Conservation (phyloP, 1,140 invertebrate species). For the Ectropis grisescens region DNA sequence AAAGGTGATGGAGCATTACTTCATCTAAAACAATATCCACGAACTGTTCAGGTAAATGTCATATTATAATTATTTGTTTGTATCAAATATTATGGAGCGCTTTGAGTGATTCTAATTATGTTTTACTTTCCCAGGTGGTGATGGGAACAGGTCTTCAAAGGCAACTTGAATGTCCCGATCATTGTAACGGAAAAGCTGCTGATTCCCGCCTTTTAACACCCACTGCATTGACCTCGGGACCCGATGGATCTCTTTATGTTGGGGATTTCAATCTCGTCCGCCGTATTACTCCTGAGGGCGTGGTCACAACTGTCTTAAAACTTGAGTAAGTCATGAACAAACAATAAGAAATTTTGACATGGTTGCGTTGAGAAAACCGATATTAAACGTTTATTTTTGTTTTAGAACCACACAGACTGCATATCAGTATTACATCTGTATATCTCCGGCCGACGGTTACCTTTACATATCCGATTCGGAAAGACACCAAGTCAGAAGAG, state of each 20-base stretch:
- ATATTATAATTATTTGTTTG: no score
- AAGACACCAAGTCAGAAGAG: constrained; percentile 86
- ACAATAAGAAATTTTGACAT: no score
- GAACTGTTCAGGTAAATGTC: constrained; percentile 80
- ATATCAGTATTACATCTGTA: constrained; percentile 95
- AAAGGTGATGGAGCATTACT: constrained; percentile 95
- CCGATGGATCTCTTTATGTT: constrained; percentile 96
- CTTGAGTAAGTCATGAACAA: constrained; percentile 82
- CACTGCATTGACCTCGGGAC: constrained; percentile 91
- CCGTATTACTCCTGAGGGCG: constrained; percentile 91
- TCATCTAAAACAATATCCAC: constrained; percentile 93
- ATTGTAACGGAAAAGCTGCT: constrained; percentile 89
- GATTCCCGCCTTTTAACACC: constrained; percentile 91
- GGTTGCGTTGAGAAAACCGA: no score
- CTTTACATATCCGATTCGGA: constrained; percentile 97
- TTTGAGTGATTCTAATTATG: background rate
- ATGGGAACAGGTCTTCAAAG: constrained; percentile 95
- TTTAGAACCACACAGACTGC: constrained; percentile 91
- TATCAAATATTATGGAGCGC: background rate
- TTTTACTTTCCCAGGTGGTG: constrained; percentile 76
- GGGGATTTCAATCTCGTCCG: constrained; percentile 97
- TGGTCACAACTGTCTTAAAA: constrained; percentile 93
- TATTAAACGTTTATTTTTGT: constrained; percentile 16
- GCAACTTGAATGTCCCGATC: constrained; percentile 79
- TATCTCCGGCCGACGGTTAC: constrained; percentile 94